Percentiles rank a stretch among this genome's conserved stretches.
Conservation (phyloP, 2,797 vertebrate genomes). For the Atherinosoma microstoma region DNA sequence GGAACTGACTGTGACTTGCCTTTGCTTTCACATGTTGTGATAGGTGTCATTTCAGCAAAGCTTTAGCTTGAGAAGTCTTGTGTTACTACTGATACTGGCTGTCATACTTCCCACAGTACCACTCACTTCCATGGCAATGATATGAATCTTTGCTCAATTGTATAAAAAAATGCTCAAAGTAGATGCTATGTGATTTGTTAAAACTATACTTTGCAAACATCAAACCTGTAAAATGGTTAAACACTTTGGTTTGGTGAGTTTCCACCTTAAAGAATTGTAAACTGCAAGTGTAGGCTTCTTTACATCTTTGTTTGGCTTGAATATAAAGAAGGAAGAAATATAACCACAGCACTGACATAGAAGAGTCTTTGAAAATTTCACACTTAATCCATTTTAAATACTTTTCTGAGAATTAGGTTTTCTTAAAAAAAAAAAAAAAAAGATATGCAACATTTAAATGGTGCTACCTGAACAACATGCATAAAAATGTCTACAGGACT, state of each 20-base stretch:
- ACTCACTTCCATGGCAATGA: conserved; percentile 5
- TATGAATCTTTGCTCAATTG: too few species aligned
- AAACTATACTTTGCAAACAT: too few species aligned
- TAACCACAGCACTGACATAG: neutral
- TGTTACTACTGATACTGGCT: conserved; percentile 41
- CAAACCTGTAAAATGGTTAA: too few species aligned
- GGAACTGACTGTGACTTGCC: conserved; percentile 29
- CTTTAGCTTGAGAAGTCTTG: conserved; percentile 26
- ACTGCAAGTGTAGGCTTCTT: too few species aligned
- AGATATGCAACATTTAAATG: neutral
- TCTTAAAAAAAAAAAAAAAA: conserved; percentile 2
- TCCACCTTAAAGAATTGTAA: too few species aligned
- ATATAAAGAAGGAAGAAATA: too few species aligned
- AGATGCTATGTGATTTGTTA: too few species aligned
- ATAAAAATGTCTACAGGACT: neutral
- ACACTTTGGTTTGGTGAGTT: too few species aligned
- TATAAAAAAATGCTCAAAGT: too few species aligned
- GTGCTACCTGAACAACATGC: neutral
- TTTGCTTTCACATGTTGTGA: conserved; percentile 29
- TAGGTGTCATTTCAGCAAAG: conserved; percentile 34
- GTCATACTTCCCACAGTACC: conserved; percentile 17
- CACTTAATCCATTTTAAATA: neutral
- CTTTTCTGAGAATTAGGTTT: conserved; percentile 8
- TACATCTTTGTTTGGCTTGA: too few species aligned
- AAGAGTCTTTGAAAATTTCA: conserved; percentile 21